These are phyloP conservation scores for Cloeon dipterum DNA, from an alignment of 2,888 invertebrate genomes.

Conservation along the genomic window DNA sequence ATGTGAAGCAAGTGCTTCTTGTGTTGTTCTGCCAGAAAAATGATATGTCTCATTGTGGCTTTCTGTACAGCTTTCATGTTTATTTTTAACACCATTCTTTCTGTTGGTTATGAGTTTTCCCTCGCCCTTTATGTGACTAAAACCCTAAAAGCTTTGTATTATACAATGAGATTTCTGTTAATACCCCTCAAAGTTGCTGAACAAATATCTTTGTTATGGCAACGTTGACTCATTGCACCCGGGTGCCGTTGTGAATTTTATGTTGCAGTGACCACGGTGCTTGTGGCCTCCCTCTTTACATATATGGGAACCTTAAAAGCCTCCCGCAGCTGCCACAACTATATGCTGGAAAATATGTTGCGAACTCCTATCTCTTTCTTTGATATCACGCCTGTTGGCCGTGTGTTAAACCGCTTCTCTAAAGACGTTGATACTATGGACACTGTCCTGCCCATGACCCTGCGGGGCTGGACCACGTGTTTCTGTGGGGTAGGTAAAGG, in stretches of 20 bases:
- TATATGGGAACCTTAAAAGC: slow-evolving; percentile 29
- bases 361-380: slow-evolving; percentile 43
- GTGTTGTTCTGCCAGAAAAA: too few species aligned
- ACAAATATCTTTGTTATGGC: too few species aligned
- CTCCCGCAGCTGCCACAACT: slow-evolving; percentile 30
- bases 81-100: too few species aligned
- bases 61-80: too few species aligned
- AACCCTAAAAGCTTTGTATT: too few species aligned
- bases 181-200: too few species aligned
- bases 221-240: too few species aligned
- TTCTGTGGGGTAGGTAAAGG: slow-evolving; percentile 6
- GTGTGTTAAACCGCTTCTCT: slow-evolving; percentile 42
- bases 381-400: slow-evolving; percentile 41
- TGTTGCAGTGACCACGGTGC: slow-evolving; percentile 13
- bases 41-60: too few species aligned
- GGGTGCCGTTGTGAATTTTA: background rate
- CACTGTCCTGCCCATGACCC: slow-evolving; percentile 28
- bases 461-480: slow-evolving; percentile 12
- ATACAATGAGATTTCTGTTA: too few species aligned
- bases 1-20: too few species aligned
- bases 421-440: slow-evolving; percentile 42
- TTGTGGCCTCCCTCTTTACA: slow-evolving; percentile 16
- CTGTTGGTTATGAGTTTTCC: too few species aligned
- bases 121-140: too few species aligned
- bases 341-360: slow-evolving; percentile 29